Evolutionary conservation across 2,888 invertebrate species (phyloP).

Genomic region (Dynastes maya): DNA sequence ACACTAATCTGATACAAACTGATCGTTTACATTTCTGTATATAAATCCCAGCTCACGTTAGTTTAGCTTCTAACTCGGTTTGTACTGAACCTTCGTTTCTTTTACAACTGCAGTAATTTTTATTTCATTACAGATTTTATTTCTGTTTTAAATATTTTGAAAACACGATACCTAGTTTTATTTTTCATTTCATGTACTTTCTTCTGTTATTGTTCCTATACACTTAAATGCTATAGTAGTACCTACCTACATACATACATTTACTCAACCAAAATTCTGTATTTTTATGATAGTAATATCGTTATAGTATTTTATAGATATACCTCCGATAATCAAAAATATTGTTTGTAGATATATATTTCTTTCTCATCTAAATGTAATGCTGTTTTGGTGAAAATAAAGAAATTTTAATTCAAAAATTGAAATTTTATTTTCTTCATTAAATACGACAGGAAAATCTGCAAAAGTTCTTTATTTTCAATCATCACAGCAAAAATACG

Average conservation of each 20-base stretch:
- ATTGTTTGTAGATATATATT: slow-evolving; percentile 35
- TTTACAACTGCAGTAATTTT: too few species aligned
- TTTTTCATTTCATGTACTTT: slow-evolving; percentile 2
- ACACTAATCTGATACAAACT: too few species aligned
- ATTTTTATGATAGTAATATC: slow-evolving; percentile 7
- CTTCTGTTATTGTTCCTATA: slow-evolving; percentile 17
- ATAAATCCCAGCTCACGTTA: too few species aligned
- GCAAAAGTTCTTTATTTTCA: slow-evolving; percentile 44
- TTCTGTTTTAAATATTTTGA: not conserved
- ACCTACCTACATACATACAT: too few species aligned
- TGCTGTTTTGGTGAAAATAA: slow-evolving; percentile 47
- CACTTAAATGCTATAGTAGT: too few species aligned
- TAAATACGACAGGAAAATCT: slow-evolving; percentile 25
- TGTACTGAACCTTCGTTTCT: too few species aligned
- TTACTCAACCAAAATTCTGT: slow-evolving; percentile 5
- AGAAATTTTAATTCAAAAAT: slow-evolving; percentile 38
- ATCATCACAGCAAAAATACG: slow-evolving; percentile 17
- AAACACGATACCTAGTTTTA: too few species aligned
- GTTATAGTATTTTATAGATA: slow-evolving; percentile 38
- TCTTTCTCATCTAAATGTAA: slow-evolving; percentile 28
- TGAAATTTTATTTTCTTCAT: slow-evolving; percentile 38
- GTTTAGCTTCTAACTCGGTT: too few species aligned
- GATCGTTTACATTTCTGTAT: too few species aligned
- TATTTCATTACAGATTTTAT: not conserved
- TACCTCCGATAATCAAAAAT: slow-evolving; percentile 20